Base-by-base conservation (phyloP, 2,113 vertebrate genomes). In the Cisticola juncidis region DNA sequence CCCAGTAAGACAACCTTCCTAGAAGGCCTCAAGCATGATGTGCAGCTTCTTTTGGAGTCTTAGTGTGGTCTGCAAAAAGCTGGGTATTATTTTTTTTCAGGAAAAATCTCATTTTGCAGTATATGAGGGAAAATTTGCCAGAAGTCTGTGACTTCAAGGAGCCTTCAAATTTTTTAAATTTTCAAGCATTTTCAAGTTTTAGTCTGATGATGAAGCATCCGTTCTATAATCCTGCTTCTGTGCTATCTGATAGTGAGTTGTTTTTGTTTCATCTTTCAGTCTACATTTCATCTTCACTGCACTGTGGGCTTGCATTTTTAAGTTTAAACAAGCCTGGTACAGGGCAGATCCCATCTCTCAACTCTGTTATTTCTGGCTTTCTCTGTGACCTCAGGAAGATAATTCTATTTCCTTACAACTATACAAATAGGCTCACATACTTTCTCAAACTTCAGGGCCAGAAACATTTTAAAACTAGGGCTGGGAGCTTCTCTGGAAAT, bases 401-500 rank as follows among this genome's bases (percentile, higher is more conserved):
- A 88, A 68, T 38, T 73, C 6, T 47, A 51, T 77, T 91, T 91
- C 69, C 66, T 69, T 60, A 80, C 26, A 82, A 66, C 23, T 26
- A 25, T 65, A 61, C 62, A 88, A 92, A 89, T 45, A 86, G 90
- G 73, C 8, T 45, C 79, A 62, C 42, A 44, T 91, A 86, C n/a
- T 93, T 96, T 95, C 79, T 83, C 79, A 77, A 83, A 51, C 11
- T 64, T 51, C 17, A 35, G 58, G 42, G 54, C 45, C 74, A 96
- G 85, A 88, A 95, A 77, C 13, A 73, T 86, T 80, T 78, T 53
- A 44, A 83, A 93, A 64, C 26, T 51, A 44, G 33, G 35, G 6
- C 42, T 81, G 51, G 54, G 54, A 93, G 50, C 50, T 92, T 82
- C 82, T 95, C 80, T 90, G 91, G 82, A 94, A 88, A 81, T 86